Base-by-base conservation (phyloP, 2,797 vertebrate species). In the Anguilla megastoma region DNA sequence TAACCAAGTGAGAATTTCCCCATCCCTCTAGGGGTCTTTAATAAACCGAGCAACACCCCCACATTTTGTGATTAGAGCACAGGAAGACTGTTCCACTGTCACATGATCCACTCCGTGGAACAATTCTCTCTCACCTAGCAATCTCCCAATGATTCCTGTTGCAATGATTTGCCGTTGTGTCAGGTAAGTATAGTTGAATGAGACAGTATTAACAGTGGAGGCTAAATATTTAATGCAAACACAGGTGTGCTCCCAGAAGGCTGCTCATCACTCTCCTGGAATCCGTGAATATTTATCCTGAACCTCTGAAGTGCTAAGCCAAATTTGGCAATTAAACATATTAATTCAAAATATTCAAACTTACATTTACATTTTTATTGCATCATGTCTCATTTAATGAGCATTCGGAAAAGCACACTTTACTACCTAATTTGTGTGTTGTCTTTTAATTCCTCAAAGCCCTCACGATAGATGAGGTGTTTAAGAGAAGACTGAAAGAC, bases 401-500 rank as follows among this genome's bases (percentile, higher is more conserved):
- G 63, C 24, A 10, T 69, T 69, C 5, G 63, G 24, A 6, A 9
- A 27, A n/a, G 63, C 63, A 10, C n/a, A 24, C 24, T 69, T 69
- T n/a, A 69, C 63, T 27, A 69, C 94, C 89, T 93, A 84, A 88
- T 87, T 85, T 85, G 88, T 69, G 85, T 90, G 85, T 87, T 91
- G 69, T 91, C 86, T 14, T 88, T 89, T 87, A 86, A 87, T 92
- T 91, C 93, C 74, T 80, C 93, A 92, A 93, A 90, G 90, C 93
- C 90, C 91, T 93, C 96, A 93, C 91, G 95, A 90, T 96, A 98
- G 97, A 98, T 95, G 97, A 98, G 95, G 95, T 96, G 93, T 97
- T 96, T 96, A 97, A 95, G 96, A 97, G 96, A 95, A 97, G 97
- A 92, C 97, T 98, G 94, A 97, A 97, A 95, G 97, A 97, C 93